Evolutionary conservation across 2,888 invertebrate species (phyloP).

Genomic region (Drosophila melanocephala): DNA sequence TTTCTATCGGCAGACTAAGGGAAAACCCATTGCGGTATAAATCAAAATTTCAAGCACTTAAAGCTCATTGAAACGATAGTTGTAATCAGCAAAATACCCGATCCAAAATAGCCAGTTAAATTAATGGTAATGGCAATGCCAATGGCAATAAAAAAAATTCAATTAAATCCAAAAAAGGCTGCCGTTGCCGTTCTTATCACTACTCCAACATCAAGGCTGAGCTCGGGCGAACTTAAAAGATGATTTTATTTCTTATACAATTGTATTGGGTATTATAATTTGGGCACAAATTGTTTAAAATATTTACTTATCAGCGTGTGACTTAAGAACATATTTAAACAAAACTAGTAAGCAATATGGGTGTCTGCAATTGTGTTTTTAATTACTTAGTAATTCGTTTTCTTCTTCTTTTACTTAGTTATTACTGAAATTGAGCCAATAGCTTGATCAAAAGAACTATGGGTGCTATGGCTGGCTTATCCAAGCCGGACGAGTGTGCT

Average conservation of each 20-base stretch:
- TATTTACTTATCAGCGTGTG: background rate
- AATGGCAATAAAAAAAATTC: constrained; percentile 63
- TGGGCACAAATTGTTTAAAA: background rate
- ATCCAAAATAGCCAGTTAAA: constrained; percentile 27
- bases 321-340: background rate
- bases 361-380: background rate
- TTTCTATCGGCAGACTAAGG: constrained; percentile 19
- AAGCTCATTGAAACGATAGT: constrained; percentile 32
- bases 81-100: constrained; percentile 25
- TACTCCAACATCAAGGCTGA: constrained; percentile 28
- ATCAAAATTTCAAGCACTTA: constrained; percentile 27
- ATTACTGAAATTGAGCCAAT: constrained; percentile 1
- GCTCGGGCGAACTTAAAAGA: background rate
- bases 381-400: background rate
- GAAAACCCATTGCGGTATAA: constrained; percentile 11
- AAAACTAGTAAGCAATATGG: background rate
- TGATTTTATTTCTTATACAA: background rate
- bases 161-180: constrained; percentile 58
- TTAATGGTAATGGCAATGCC: constrained; percentile 37
- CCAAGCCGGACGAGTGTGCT: background rate
- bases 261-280: background rate
- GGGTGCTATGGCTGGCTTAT: background rate
- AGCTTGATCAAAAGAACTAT: background rate
- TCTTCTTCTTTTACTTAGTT: constrained; percentile 9
- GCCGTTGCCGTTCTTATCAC: constrained; percentile 48